Conservation (phyloP, 2,888 invertebrate species). For the Oligia fasciuncula region DNA sequence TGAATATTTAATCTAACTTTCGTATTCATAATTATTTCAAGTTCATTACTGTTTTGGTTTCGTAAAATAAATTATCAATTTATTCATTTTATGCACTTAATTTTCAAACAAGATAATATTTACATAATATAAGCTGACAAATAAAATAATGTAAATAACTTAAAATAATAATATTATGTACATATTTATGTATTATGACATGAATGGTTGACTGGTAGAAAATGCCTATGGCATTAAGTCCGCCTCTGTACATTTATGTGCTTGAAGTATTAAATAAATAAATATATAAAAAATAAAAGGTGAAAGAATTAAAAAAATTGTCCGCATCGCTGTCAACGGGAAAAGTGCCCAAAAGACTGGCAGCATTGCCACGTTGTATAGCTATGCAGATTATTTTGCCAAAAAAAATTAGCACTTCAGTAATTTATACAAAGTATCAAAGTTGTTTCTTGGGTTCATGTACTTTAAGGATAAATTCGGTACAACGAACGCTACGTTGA, state of each 20-base stretch:
- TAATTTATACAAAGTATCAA: conserved; percentile 40
- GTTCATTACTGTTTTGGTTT: conserved; percentile 54
- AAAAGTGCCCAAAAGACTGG: neutral
- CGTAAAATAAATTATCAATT: conserved; percentile 41
- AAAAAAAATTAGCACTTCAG: neutral
- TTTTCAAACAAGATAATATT: neutral
- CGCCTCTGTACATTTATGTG: no score
- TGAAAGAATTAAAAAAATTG: neutral
- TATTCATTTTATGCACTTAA: conserved; percentile 41
- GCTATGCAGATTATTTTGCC: neutral
- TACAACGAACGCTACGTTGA: conserved; percentile 8
- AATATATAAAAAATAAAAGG: neutral
- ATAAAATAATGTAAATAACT: no score
- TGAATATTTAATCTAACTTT: conserved; percentile 57
- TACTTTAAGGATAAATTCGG: neutral
- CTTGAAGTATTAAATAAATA: no score
- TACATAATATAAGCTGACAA: neutral
- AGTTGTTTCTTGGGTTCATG: conserved; percentile 30
- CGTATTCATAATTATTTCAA: conserved; percentile 51
- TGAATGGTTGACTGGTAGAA: no score
- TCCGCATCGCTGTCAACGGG: neutral
- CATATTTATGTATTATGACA: no score
- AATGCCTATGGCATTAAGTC: no score
- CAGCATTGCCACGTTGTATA: neutral
- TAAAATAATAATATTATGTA: neutral